Evolutionary conservation across 2,113 vertebrate genomes (phyloP), one percentile per base, ranked within the genome.

Genomic region (Garra rufa): DNA sequence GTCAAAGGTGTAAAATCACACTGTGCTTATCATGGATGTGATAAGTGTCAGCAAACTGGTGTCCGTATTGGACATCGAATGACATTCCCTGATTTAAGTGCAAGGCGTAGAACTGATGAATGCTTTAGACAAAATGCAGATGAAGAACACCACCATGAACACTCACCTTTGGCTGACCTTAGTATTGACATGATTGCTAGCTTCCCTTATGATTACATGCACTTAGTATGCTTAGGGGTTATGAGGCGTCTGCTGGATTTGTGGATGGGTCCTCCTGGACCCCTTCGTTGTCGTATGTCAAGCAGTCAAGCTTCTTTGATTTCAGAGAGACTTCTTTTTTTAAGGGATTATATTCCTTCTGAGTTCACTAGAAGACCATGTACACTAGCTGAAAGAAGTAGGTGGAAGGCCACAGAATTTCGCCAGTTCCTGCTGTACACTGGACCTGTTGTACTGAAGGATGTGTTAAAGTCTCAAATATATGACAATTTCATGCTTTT

Each of bases 121-220:
- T 55, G 15, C 50, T 79, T 85, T 34, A 71, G 34, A 59, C 17
- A 70, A 26, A 61, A 48, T 28, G 26, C 48, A n/a, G 74, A 84
- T 67, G 21, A 52, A 28, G 74, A 84, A 26, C 83, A 85, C 63
- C 61, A 79, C 48, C 19, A 55, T 11, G 30, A 57, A 79, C 28
- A 9, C 8, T 85, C 83, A 63, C 57, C 63, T 44, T 79, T 71
- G 13, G 67, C 59, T 14, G 48, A 79, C 24, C 50, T 48, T 79
- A 24, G 26, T 50, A 73, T 46, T 85, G 63, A 67, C 30, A 71
- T 85, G 83, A 65, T 85, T 55, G 38, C 34, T 6, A 57, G 26
- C 30, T 79, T 85, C 48, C 76, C 10, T 57, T 67, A 85, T 52
- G 83, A 79, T 61, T 85, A 79, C 30, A 85, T 71, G 63, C 75